Evolutionary conservation across 1,140 invertebrate species (phyloP).

Genomic region (Drosophila sproati): DNA sequence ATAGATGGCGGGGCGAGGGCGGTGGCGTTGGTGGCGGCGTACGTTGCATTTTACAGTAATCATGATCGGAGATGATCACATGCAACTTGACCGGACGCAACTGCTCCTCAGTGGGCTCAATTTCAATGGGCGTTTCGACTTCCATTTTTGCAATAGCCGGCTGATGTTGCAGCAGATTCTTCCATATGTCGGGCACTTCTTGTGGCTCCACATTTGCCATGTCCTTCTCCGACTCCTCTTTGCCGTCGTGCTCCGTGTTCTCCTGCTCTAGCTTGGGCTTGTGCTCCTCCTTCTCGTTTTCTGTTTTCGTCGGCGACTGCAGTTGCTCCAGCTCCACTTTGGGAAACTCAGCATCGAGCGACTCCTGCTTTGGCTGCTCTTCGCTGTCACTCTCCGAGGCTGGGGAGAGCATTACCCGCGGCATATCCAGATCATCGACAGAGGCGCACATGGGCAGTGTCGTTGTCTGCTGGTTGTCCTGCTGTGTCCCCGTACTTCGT

Average conservation of each 20-base stretch:
- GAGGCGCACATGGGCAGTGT: conserved; percentile 55
- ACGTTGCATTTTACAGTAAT: conserved; percentile 86
- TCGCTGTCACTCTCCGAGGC: conserved; percentile 75
- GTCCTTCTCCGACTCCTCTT: conserved; percentile 14
- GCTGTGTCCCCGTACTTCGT: conserved; percentile 26
- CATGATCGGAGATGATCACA: conserved; percentile 88
- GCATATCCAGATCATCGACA: conserved; percentile 66
- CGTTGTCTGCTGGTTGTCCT: conserved; percentile 9
- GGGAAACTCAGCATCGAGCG: background rate
- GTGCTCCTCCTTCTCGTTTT: background rate
- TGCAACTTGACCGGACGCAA: conserved; percentile 83
- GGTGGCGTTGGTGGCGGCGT: conserved; percentile 47
- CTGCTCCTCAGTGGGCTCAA: conserved; percentile 35
- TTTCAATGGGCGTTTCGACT: conserved; percentile 80
- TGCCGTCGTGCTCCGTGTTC: conserved; percentile 12
- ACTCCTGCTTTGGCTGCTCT: conserved; percentile 19
- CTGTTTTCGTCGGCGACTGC: background rate
- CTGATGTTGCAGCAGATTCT: conserved; percentile 87
- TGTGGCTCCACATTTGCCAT: conserved; percentile 35
- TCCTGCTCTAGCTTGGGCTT: conserved; percentile 27
- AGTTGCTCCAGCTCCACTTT: conserved; percentile 7
- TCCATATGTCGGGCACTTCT: conserved; percentile 90
- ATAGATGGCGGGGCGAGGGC: conserved; percentile 22
- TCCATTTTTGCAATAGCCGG: conserved; percentile 83
- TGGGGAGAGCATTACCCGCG: conserved; percentile 71